Base-by-base conservation (phyloP, 1,140 invertebrate genomes). In the Andricus grossulariae region DNA sequence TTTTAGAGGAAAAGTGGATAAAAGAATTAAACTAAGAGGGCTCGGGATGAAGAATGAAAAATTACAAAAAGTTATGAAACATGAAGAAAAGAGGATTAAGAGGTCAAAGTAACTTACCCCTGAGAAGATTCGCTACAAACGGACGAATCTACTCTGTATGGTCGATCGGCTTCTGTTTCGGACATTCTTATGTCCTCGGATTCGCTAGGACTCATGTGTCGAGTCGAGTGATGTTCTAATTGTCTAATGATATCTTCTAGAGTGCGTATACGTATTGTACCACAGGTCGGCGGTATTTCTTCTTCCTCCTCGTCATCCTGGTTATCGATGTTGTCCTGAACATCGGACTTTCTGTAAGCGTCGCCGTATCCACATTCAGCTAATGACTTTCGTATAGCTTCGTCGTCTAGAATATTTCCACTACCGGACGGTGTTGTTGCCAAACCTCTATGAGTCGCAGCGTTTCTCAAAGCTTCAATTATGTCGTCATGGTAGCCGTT, bases 401-500 rank as follows among this genome's bases (percentile, higher is more conserved):
- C 94, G 78, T 95, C 93, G 75, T 93, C 93, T 11, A 94, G 84
- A 6, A 93, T 83, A 72, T 92, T 91, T 70, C 92, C 93, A 78
- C 93, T 94, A 51, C 93, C 93, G 19, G 94, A 93, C 13, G 94
- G 93, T 11, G 93, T 93, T 6, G 91, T 93, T 10, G 92, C 91
- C 70, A 89, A 73, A 60, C 94, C 94, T 8, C 95, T 93, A 83
- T 96, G 95, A 3, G 92, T 93, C 16, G 96, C 96, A 1, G 96
- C 97, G 76, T 94, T 96, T 60, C 96, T 94, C 81, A 98, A 87
- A 12, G 96, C 97, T 87, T 97, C 96, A 66, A 98, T 92, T 82
- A 98, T 96, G 83, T 97, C 96, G 83, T 98, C 97, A 85, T 98
- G 97, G 88, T 98, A 98, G 4, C 97, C 97, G 91, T 98, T 97